Conservation (phyloP, 2,113 vertebrate species). For the Ptychochromis oligacanthus region DNA sequence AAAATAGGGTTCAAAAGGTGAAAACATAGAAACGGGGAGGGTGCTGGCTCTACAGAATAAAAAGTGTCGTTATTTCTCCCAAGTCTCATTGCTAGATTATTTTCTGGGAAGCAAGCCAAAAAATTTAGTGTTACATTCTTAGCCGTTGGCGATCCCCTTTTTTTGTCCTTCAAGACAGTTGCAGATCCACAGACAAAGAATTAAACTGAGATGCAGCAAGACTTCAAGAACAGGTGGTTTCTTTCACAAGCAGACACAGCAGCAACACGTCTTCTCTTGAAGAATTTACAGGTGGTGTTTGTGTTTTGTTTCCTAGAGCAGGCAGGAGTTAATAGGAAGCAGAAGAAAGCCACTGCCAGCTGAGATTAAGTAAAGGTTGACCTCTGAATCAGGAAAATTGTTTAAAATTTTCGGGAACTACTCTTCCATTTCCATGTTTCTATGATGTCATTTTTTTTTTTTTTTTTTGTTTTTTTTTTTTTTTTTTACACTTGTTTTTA, state of each 20-base stretch:
- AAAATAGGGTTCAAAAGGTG: constrained; percentile 51
- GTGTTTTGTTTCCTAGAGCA: not conserved
- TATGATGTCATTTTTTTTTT: not conserved
- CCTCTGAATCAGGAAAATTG: not conserved
- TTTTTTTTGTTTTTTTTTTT: too few species aligned
- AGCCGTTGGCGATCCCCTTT: not conserved
- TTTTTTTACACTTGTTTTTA: too few species aligned
- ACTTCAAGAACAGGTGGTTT: not conserved
- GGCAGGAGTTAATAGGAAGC: not conserved
- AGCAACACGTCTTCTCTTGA: not conserved
- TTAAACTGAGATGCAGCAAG: not conserved
- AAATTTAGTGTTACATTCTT: constrained; percentile 9
- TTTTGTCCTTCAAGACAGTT: constrained; percentile 41
- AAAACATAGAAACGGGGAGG: not conserved
- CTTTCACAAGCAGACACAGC: not conserved
- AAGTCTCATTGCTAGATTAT: constrained; percentile 45
- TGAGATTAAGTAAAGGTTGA: not conserved
- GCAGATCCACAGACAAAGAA: not conserved
- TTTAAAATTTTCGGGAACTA: not conserved
- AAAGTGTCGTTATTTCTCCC: constrained; percentile 30
- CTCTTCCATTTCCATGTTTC: not conserved
- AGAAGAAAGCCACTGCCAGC: not conserved
- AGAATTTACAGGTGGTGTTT: not conserved
- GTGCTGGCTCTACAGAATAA: not conserved
- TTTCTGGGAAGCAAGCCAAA: constrained; percentile 58